These are phyloP conservation scores for Lochmaea capreae DNA, from an alignment of 2,888 invertebrate genomes.

Conservation along the genomic window DNA sequence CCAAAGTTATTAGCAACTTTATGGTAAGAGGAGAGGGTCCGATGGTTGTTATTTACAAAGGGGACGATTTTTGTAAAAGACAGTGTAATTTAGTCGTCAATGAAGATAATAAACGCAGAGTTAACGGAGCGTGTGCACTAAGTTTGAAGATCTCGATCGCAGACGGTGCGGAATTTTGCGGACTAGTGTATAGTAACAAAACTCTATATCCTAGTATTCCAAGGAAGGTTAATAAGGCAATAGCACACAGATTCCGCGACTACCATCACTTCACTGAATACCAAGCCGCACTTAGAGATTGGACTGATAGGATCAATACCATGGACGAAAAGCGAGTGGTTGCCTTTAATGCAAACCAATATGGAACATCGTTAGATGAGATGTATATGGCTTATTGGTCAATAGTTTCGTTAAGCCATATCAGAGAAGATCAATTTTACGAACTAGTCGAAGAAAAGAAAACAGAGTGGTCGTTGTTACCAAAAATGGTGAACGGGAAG, in stretches of 20 bases:
- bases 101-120: not conserved
- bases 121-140: not conserved
- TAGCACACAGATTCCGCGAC: not conserved
- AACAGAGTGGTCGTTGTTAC: not conserved
- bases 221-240: too few species aligned
- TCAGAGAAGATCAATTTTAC: not conserved
- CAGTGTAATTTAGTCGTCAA: not conserved
- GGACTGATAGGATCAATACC: not conserved
- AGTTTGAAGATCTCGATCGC: not conserved
- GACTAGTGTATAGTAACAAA: not conserved
- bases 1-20: not conserved
- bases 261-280: not conserved
- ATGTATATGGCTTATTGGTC: not conserved
- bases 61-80: not conserved
- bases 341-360: not conserved
- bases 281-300: too few species aligned
- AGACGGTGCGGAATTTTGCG: not conserved
- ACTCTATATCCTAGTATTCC: not conserved
- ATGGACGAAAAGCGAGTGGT: not conserved
- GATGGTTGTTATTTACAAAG: not conserved
- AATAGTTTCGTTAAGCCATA: not conserved
- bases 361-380: not conserved
- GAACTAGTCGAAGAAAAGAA: not conserved
- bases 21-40: not conserved
- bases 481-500: too few species aligned